These are phyloP conservation scores for Trichopria drosophilae DNA, from an alignment of 2,888 invertebrate genomes.

Conservation along the genomic window DNA sequence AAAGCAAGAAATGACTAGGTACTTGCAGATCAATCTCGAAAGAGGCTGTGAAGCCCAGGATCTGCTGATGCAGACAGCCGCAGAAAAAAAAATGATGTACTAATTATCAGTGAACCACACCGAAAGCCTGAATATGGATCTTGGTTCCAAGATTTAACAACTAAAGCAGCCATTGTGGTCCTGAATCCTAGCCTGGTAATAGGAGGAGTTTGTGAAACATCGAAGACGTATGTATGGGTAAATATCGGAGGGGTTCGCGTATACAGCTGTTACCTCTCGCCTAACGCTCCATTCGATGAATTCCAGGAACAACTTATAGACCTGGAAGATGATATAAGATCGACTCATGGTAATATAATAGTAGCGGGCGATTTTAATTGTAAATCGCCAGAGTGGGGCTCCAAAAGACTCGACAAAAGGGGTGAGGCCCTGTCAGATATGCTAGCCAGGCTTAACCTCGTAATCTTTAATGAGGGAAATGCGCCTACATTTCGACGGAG, in stretches of 20 bases:
- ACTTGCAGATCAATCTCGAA: slow-evolving; percentile 31
- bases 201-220: background rate
- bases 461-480: slow-evolving; percentile 15
- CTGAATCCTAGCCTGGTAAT: no score
- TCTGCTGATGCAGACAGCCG: no score
- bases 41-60: slow-evolving; percentile 27
- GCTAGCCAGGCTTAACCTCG: slow-evolving; percentile 10
- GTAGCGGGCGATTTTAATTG: slow-evolving; percentile 25
- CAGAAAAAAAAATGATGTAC: slow-evolving; percentile 14
- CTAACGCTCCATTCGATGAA: slow-evolving; percentile 6
- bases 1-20: slow-evolving; percentile 12
- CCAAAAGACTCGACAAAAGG: slow-evolving; percentile 16
- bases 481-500: no score
- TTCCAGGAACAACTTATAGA: slow-evolving; percentile 2
- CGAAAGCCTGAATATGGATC: slow-evolving; percentile 5
- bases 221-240: slow-evolving; percentile 20
- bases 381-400: slow-evolving; percentile 25
- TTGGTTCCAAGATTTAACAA: slow-evolving; percentile 15
- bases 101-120: slow-evolving; percentile 16
- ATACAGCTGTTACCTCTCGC: slow-evolving; percentile 28
- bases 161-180: no score
- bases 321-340: slow-evolving; percentile 14
- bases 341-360: slow-evolving; percentile 8
- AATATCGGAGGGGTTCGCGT: background rate
- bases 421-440: slow-evolving; percentile 17